A percentile compares a stretch with the other conserved stretches of the same genome.
Evolutionary conservation across 2,113 vertebrate genomes (phyloP).

Genomic region (Zeus faber): DNA sequence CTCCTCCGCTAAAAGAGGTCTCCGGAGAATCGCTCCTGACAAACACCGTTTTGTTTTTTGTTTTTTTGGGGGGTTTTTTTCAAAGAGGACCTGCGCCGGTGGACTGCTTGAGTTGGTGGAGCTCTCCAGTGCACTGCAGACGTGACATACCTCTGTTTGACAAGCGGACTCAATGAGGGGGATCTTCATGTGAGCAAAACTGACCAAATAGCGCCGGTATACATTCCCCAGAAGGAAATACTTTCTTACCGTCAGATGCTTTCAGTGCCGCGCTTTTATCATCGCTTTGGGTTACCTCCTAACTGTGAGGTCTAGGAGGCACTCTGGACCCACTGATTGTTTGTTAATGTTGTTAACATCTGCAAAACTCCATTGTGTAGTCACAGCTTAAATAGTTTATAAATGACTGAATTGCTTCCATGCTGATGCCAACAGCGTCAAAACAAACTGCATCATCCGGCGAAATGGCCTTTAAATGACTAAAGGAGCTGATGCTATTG

Average conservation of each 20-base stretch:
- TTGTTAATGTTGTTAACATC: constrained; percentile 34
- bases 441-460: constrained; percentile 35
- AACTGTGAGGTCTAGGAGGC: constrained; percentile 27
- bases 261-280: constrained; percentile 26
- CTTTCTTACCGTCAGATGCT: constrained; percentile 38
- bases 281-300: constrained; percentile 14
- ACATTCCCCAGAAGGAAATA: constrained; percentile 24
- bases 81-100: too few relatives aligned
- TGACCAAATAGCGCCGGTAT: constrained; percentile 43
- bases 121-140: constrained; percentile 29
- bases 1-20: constrained; percentile 53
- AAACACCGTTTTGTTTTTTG: constrained; percentile 73
- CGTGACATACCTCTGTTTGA: constrained; percentile 52
- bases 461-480: not conserved
- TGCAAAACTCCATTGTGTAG: constrained; percentile 7
- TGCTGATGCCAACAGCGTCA: constrained; percentile 19
- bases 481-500: not conserved
- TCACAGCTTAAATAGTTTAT: constrained; percentile 33
- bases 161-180: constrained; percentile 44
- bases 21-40: constrained; percentile 70
- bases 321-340: constrained; percentile 11
- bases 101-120: constrained; percentile 45
- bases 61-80: too few relatives aligned
- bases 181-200: constrained; percentile 32
- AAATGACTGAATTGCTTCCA: constrained; percentile 34